phyloP scores from a whole-genome alignment of 2,888 invertebrate genomes.

The Drosophila leonis region DNA sequence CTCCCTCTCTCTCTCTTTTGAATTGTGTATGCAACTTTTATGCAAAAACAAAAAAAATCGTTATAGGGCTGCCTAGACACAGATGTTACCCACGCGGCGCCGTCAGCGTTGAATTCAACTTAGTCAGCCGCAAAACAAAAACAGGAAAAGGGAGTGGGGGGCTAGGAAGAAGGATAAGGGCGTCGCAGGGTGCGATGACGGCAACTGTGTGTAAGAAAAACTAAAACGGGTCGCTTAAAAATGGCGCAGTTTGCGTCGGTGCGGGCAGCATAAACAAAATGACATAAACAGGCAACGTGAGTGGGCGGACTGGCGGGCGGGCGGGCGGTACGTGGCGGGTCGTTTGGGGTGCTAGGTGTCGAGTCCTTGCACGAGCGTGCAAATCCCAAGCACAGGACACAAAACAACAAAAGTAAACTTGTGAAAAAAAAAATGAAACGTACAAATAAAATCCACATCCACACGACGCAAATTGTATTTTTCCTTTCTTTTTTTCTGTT shows the following conservation, averaged over 20 bases:
- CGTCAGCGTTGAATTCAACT: constrained; percentile 62
- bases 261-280: constrained; percentile 70
- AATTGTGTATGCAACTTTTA: constrained; percentile 36
- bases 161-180: background rate
- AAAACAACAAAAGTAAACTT: constrained; percentile 64
- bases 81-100: constrained; percentile 54
- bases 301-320: constrained; percentile 13
- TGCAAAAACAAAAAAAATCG: constrained; percentile 38
- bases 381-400: constrained; percentile 65
- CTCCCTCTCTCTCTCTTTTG: background rate
- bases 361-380: constrained; percentile 74
- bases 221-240: constrained; percentile 59
- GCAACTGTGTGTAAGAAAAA: constrained; percentile 39
- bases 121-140: constrained; percentile 56
- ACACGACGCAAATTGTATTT: constrained; percentile 71
- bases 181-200: constrained; percentile 23
- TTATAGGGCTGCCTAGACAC: constrained; percentile 49
- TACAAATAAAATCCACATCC: constrained; percentile 72
- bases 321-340: constrained; percentile 1
- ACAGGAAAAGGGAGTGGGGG: constrained; percentile 3
- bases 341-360: constrained; percentile 39
- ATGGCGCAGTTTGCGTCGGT: constrained; percentile 62
- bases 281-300: constrained; percentile 68
- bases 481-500: constrained; percentile 31
- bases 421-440: constrained; percentile 40